Evolutionary conservation across 1,140 invertebrate species (phyloP), one percentile per base, ranked within the genome.

Genomic region (Cyclargus thomasi): DNA sequence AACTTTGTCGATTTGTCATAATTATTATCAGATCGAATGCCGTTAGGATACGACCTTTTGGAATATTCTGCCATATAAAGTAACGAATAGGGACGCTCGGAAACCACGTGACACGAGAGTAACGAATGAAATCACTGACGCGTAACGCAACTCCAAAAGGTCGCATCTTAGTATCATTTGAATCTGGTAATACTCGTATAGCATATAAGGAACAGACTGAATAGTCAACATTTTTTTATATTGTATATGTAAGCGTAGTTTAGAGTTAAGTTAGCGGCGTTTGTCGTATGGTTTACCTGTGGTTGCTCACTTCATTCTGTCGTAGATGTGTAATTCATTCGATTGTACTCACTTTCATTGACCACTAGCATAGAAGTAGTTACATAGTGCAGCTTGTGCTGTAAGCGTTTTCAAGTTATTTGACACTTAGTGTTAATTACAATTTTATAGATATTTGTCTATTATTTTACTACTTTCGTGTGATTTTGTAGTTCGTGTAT

Each of bases 201-300:
- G 78, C 68, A 14, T 69, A 62, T 89, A 89, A 89, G 85, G 72
- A 81, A 86, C 80, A 80, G 86, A 89, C 86, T 89, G 86, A 89
- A 89, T 89, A 89, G 86, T 89, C 86, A 89, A 82, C 79, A 79
- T 85, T 87, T 81, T 85, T 86, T 83, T 81, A 74, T 81, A 81
- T 77, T 82, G 77, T 80, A 78, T 79, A 82, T 79, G 77, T 80
- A 80, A 78, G 71, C 47, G 75, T 84, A 83, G 76, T 64, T 29
- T 85, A 84, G 82, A 69, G 21, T 63, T 68, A 68, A 63, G 36
- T 55, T 63, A 39, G 55, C 35, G 53, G 53, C 35, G 29, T 65
- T 47, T 20, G 36, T 16, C 53, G 53, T 21, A 68, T 55, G 35
- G 16, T 17, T 68, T 63, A 29, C 63, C 53, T 67, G 22, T 64